phyloP scores from a whole-genome alignment of 2,797 vertebrate genomes.

The Eulemur mongoz region DNA sequence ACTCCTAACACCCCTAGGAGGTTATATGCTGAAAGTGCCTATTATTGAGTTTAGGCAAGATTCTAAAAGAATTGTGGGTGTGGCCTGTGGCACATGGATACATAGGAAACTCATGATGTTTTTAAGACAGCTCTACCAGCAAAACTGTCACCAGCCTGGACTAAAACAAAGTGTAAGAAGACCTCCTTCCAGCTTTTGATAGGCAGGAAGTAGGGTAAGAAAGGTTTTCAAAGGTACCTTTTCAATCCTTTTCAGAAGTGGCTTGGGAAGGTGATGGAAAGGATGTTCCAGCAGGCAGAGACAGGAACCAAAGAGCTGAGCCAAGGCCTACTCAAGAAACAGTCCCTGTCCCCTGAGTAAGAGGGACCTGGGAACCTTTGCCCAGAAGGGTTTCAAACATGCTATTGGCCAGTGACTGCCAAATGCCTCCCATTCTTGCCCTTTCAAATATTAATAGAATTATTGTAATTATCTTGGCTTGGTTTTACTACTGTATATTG shows the following conservation, averaged over 20 bases:
- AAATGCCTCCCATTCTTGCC: no score
- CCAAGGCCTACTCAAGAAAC: background rate
- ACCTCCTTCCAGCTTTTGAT: background rate
- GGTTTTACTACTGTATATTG: rapidly evolving
- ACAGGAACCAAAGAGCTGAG: background rate
- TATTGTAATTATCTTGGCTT: rapidly evolving
- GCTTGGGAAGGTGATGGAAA: background rate
- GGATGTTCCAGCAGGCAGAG: background rate
- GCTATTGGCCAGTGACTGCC: background rate
- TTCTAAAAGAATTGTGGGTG: background rate
- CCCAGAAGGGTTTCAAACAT: background rate
- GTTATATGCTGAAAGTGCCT: background rate
- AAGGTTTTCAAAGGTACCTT: background rate
- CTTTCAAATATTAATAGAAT: background rate
- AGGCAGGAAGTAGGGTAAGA: background rate
- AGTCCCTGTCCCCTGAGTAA: background rate
- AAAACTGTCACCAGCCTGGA: background rate
- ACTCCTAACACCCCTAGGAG: background rate
- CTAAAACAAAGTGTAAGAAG: background rate
- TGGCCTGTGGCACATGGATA: no score
- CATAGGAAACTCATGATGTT: background rate
- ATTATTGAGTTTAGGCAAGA: background rate
- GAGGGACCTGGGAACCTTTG: no score
- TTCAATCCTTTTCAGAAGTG: background rate
- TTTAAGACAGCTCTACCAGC: background rate